These are phyloP conservation scores for Capreolus pygargus DNA, from an alignment of 2,113 vertebrate genomes.

Conservation along the genomic window DNA sequence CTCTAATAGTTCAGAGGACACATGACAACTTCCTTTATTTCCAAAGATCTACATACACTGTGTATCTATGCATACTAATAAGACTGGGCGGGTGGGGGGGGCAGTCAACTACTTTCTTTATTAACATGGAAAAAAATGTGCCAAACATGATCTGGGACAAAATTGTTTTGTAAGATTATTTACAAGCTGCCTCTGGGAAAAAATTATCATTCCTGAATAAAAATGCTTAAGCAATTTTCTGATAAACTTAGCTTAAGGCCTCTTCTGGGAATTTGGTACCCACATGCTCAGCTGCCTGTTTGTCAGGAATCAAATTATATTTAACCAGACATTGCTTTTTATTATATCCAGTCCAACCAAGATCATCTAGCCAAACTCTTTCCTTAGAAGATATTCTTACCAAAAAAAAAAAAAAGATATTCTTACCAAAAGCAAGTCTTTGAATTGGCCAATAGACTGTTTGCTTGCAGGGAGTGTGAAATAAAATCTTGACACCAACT, in stretches of 20 bases:
- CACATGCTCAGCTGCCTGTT: background rate
- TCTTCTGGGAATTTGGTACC: slow-evolving; percentile 12
- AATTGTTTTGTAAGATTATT: background rate
- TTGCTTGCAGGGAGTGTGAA: background rate
- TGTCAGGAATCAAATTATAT: background rate
- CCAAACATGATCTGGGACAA: background rate
- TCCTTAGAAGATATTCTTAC: background rate
- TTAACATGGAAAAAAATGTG: background rate
- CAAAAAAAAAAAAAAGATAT: background rate
- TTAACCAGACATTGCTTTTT: background rate
- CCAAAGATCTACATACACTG: background rate
- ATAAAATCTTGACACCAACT: background rate
- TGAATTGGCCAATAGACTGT: background rate
- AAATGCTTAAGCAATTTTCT: background rate
- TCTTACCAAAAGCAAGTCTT: background rate
- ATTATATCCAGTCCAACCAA: background rate
- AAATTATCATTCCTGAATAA: background rate
- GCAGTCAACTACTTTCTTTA: background rate
- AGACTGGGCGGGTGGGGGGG: background rate
- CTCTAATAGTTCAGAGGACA: background rate
- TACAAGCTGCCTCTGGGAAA: background rate
- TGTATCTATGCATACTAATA: background rate
- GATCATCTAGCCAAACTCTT: background rate
- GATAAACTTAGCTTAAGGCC: background rate
- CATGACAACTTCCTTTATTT: background rate